A percentile compares a stretch with the other conserved stretches of the same genome.
Evolutionary conservation across 2,113 vertebrate genomes (phyloP).

Genomic region (Ammodytes marinus): DNA sequence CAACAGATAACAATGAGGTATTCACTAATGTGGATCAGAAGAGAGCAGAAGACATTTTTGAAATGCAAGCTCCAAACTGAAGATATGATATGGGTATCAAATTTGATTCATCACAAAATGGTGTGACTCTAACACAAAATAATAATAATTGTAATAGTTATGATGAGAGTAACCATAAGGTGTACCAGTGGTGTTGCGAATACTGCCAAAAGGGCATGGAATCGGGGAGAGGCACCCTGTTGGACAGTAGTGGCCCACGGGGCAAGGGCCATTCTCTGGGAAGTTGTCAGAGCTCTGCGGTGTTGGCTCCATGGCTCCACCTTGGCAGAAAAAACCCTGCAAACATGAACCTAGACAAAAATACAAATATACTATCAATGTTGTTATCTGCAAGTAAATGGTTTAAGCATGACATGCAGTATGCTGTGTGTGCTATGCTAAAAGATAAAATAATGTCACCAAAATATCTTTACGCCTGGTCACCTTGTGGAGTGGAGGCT

Average conservation of each 20-base stretch:
- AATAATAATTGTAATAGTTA: not conserved
- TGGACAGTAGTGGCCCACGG: constrained; percentile 89
- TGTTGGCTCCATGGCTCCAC: constrained; percentile 84
- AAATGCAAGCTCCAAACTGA: not conserved
- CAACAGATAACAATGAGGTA: constrained; percentile 4
- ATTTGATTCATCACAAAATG: not conserved
- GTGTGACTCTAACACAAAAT: not conserved
- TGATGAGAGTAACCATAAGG: not conserved
- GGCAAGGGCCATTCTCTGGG: constrained; percentile 88
- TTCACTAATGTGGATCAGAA: not conserved
- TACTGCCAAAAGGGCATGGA: constrained; percentile 89
- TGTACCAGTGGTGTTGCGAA: constrained; percentile 88
- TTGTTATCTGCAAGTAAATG: not conserved
- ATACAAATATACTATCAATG: not conserved
- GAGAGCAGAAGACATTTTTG: not conserved
- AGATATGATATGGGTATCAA: not conserved
- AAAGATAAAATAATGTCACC: not conserved
- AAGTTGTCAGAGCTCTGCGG: constrained; percentile 75
- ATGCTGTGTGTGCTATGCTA: not conserved
- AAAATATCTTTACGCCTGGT: not conserved
- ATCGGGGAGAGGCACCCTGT: constrained; percentile 84
- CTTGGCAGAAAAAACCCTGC: constrained; percentile 90
- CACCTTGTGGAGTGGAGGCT: constrained; percentile 88
- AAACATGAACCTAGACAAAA: constrained; percentile 85
- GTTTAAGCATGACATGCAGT: not conserved